Evolutionary conservation across 2,888 invertebrate genomes (phyloP), one percentile per base, ranked within the genome.

Genomic region (Caenorhabditis sulstoni): DNA sequence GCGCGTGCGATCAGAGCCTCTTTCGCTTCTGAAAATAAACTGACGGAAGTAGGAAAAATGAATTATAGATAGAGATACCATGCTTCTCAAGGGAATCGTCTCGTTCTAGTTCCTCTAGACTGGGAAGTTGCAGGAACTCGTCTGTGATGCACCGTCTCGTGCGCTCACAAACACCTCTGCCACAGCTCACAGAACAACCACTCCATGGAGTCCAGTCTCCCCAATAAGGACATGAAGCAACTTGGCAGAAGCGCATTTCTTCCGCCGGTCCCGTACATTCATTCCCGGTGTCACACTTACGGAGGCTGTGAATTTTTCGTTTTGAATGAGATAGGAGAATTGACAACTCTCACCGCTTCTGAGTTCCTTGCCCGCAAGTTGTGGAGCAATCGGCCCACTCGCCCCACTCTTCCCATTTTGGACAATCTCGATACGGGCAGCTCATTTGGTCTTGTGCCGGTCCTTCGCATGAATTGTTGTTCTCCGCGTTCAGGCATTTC

Each of bases 181-280:
- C 86, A 61, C 84, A 84, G 39, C 77, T 84, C 44, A 84, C 84
- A 18, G 86, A 86, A 22, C 86, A 86, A 2, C 86, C 86, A 47
- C 83, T 76, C 86, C 86, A 86, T 20, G 77, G 73, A 16, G 64
- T 70, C 86, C 86, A 86, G 59, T 83, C 83, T 18, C 81, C 78
- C 83, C 84, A 86, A 66, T 84, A 86, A 1, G 86, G 86, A 65
- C 86, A 86, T 14, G 85, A 80, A 0, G 85, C 79, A 1, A 85
- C 55, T 70, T 84, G 84, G 59, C 84, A 84, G 68, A 84, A 84
- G 0, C 77, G 44, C 81, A 85, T 79, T 47, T 85, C 83, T 45
- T 75, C 67, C 1, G 81, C 58, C 3, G 81, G 75, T 2, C 85
- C 83, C 0, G 35, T 64, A 49, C 83, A 85, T 22, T 78, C 81